These are phyloP conservation scores for Seladonia tumulorum DNA, from an alignment of 2,888 invertebrate genomes.

Conservation along the genomic window DNA sequence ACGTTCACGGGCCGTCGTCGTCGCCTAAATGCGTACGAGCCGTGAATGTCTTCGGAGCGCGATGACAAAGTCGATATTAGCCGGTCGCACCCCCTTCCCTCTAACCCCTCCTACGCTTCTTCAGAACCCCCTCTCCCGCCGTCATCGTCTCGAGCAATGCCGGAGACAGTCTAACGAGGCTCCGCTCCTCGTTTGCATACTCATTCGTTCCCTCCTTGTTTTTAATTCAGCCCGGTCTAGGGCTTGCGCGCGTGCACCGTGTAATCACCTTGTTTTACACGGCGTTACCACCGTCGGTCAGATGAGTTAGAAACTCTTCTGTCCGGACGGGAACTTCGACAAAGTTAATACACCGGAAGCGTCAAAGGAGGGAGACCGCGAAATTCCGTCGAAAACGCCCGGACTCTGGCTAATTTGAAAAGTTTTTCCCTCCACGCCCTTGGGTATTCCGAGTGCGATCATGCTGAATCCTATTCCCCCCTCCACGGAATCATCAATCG, in stretches of 20 bases:
- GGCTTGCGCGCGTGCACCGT: constrained; percentile 33
- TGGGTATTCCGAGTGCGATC: background rate
- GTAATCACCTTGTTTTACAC: constrained; percentile 61
- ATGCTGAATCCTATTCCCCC: constrained; percentile 23
- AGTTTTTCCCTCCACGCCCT: constrained; percentile 26
- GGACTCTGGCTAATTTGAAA: constrained; percentile 37
- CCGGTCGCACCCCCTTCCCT: background rate
- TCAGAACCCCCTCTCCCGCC: background rate
- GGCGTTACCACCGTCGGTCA: constrained; percentile 48
- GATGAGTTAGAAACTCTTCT: constrained; percentile 38
- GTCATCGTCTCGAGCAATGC: constrained; percentile 14
- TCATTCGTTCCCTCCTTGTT: constrained; percentile 49
- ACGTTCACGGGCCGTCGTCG: constrained; percentile 22
- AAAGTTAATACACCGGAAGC: constrained; percentile 47
- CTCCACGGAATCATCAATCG: background rate
- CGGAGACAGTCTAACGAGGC: constrained; percentile 47
- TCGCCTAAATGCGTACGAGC: constrained; percentile 28
- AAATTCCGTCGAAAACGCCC: constrained; percentile 23
- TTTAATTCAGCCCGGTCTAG: constrained; percentile 52
- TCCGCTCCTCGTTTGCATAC: constrained; percentile 63
- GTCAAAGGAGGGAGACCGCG: constrained; percentile 28
- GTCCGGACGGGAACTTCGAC: constrained; percentile 34
- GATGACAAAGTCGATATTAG: constrained; percentile 56
- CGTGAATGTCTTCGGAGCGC: constrained; percentile 43
- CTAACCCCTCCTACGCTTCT: background rate